Base-by-base conservation (phyloP, 1,140 invertebrate species). In the Dysdera silvatica region DNA sequence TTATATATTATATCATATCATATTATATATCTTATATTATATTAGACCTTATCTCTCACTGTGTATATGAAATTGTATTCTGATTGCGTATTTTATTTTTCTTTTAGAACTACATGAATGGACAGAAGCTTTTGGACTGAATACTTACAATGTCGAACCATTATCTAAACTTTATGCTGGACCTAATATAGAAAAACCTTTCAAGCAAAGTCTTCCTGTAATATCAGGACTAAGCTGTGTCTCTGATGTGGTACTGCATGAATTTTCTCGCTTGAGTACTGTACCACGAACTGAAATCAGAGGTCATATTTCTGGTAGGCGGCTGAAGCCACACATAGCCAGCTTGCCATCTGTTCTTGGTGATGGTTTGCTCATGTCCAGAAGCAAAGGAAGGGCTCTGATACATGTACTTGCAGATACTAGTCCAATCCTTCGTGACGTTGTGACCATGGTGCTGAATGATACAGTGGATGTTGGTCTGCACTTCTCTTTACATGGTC, bases 371-470 rank as follows among this genome's bases (percentile, higher is more conserved):
- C 77, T 95, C 0, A 84, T 95, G 6, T 95, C 91, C 0, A 75
- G 88, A 55, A 83, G 87, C 0, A 84, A 84, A 24, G 74, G 74
- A 41, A 86, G 85, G 53, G 83, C 88, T 16, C 84, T 90, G 0
- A 78, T 91, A 3, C 74, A 74, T 41, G 48, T 76, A 7, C 65
- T 77, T 69, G 23, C 32, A 8, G 86, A 87, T 0, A 87, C 90
- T 0, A 92, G 92, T 74, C 88, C n/a, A 90, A 93, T 67, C 88
- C 91, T 69, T 70, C 80, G 86, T 14, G 91, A 94, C 74, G 91
- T 95, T 0, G 90, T 94, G 70, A 93, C 89, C 1, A 90, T 90
- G 2, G 89, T 98, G 0, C 89, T 98, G 72, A 96, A 97, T 74
- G 83, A 88, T 59, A 93, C 92, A 0, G 85, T 86, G 71, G 82